These are phyloP conservation scores for Otolemur garnettii DNA, from an alignment of 2,113 vertebrate species.

Conservation along the genomic window DNA sequence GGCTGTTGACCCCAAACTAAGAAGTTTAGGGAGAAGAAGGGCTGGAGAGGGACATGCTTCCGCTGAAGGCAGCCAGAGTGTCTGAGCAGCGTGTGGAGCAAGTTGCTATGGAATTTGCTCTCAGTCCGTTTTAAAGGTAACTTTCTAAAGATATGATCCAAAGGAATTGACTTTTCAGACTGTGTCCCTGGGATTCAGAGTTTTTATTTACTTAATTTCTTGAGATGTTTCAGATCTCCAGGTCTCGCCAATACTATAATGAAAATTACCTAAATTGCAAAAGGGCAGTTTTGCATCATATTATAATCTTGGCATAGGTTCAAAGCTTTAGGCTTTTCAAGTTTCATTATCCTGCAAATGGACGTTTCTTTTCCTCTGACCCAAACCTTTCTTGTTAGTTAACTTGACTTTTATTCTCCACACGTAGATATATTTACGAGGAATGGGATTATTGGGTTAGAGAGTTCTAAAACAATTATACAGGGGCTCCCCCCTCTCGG, in stretches of 20 bases:
- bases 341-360: background rate
- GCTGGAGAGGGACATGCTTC: background rate
- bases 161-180: background rate
- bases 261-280: background rate
- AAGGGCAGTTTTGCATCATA: background rate
- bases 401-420: background rate
- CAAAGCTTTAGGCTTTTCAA: constrained; percentile 41
- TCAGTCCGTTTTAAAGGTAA: constrained; percentile 17
- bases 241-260: background rate
- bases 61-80: background rate
- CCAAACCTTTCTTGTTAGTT: constrained; percentile 6
- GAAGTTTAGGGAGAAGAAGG: background rate
- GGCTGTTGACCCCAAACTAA: background rate
- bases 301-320: background rate
- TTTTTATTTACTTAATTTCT: constrained; percentile 47
- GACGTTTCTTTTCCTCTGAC: background rate
- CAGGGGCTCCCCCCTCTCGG: too few relatives aligned
- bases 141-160: background rate
- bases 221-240: background rate
- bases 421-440: constrained; percentile 16
- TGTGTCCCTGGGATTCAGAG: background rate
- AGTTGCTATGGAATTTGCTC: background rate
- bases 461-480: background rate
- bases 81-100: background rate
- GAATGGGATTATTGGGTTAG: background rate